These are phyloP conservation scores for Saxidomus purpurata DNA, from an alignment of 1,140 invertebrate genomes.

Conservation along the genomic window DNA sequence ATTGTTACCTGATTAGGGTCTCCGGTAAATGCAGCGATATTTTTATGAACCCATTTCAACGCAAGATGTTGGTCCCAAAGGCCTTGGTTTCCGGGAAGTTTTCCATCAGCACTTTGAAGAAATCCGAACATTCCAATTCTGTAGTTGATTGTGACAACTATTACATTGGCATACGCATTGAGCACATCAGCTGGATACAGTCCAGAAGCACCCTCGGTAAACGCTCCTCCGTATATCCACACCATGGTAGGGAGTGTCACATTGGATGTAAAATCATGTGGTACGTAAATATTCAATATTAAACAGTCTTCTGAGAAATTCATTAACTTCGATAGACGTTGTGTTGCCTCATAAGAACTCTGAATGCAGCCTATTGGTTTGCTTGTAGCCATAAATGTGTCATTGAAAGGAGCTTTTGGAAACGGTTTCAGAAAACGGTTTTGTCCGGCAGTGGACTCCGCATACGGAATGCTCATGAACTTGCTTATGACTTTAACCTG, in stretches of 20 bases:
- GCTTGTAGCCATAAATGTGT: neutral
- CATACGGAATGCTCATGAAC: conserved; percentile 38
- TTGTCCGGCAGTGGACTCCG: conserved; percentile 9
- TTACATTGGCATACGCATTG: conserved; percentile 92
- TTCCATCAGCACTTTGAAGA: conserved; percentile 89
- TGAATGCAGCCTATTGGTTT: conserved; percentile 6
- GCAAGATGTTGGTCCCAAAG: conserved; percentile 90
- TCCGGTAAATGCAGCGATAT: conserved; percentile 91
- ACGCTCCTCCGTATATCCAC: conserved; percentile 98
- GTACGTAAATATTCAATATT: conserved; percentile 95
- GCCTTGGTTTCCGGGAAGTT: conserved; percentile 80
- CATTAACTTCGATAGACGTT: conserved; percentile 84
- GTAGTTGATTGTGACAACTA: conserved; percentile 92
- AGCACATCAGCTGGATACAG: conserved; percentile 94
- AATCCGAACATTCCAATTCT: conserved; percentile 91
- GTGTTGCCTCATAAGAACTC: conserved; percentile 54
- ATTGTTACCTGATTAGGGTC: conserved; percentile 91
- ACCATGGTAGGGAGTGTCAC: conserved; percentile 90
- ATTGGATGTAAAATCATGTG: conserved; percentile 85
- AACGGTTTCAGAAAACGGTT: conserved; percentile 16
- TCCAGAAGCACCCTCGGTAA: conserved; percentile 94
- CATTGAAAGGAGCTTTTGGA: conserved; percentile 17
- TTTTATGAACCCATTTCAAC: conserved; percentile 91
- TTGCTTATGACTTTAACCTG: conserved; percentile 90
- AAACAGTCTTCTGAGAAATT: conserved; percentile 88